Evolutionary conservation across 2,888 invertebrate genomes (phyloP).

Genomic region (Notodonta ziczac): DNA sequence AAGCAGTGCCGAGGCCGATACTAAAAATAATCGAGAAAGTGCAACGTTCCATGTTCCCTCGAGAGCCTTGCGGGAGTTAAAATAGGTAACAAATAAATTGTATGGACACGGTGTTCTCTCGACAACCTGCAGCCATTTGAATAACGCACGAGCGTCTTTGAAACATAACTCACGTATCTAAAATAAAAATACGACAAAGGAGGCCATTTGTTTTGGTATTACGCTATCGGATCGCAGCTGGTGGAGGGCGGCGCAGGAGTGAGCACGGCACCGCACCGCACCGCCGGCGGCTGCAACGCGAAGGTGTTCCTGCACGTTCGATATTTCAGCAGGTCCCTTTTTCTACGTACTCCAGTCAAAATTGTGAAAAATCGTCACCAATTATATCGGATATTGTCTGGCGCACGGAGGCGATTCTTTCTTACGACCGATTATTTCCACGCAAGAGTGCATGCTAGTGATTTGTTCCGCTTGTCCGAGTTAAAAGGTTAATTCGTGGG

Average conservation of each 20-base stretch:
- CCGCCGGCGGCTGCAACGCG: conserved; percentile 38
- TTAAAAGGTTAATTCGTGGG: conserved; percentile 60
- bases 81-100: conserved; percentile 45
- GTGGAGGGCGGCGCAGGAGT: conserved; percentile 21
- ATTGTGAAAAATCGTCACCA: conserved; percentile 55
- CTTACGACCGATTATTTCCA: conserved; percentile 22
- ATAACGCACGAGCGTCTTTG: conserved; percentile 59
- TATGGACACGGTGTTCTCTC: conserved; percentile 37
- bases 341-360: conserved; percentile 35
- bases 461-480: conserved; percentile 17
- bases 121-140: conserved; percentile 50
- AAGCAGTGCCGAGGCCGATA: conserved; percentile 42
- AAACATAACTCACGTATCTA: conserved; percentile 69
- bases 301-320: conserved; percentile 49
- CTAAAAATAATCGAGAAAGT: conserved; percentile 54
- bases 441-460: conserved; percentile 21
- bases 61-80: conserved; percentile 50
- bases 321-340: conserved; percentile 58
- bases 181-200: conserved; percentile 70
- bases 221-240: conserved; percentile 66
- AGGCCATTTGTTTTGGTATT: conserved; percentile 79
- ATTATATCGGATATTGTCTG: conserved; percentile 50
- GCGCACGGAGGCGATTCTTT: conserved; percentile 31
- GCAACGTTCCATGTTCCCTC: conserved; percentile 41
- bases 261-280: conserved; percentile 24